phyloP scores from a whole-genome alignment of 1,140 invertebrate genomes.

The Drosophila ogumai region DNA sequence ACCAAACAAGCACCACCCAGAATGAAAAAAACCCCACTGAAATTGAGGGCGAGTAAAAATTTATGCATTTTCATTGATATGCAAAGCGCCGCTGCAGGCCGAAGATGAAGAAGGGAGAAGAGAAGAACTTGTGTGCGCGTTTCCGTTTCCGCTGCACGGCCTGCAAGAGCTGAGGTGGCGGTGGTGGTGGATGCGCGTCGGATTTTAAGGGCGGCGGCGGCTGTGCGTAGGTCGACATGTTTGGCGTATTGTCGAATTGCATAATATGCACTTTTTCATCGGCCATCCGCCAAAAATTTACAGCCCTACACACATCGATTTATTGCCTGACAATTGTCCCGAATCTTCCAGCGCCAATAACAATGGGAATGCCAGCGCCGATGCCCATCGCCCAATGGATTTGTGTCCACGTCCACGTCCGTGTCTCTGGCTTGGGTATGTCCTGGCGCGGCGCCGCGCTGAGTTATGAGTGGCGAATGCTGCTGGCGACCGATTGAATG shows the following conservation, averaged over 20 bases:
- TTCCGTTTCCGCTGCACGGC: conserved; percentile 75
- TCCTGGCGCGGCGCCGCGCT: conserved; percentile 43
- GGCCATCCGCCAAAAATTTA: conserved; percentile 83
- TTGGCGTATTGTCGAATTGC: conserved; percentile 83
- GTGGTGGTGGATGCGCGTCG: conserved; percentile 17
- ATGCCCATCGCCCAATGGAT: conserved; percentile 65
- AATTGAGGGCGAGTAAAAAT: conserved; percentile 69
- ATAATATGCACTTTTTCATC: conserved; percentile 84
- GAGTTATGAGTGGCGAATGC: conserved; percentile 69
- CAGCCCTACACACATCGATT: conserved; percentile 84
- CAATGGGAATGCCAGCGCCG: conserved; percentile 62
- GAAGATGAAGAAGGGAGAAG: conserved; percentile 68
- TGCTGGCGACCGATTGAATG: conserved; percentile 66
- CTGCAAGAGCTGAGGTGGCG: conserved; percentile 5
- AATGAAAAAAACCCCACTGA: conserved; percentile 28
- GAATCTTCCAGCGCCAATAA: conserved; percentile 60
- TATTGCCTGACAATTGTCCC: conserved; percentile 84
- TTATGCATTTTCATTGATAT: conserved; percentile 85
- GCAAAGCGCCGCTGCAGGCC: conserved; percentile 65
- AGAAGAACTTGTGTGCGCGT: conserved; percentile 75
- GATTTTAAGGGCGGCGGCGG: conserved; percentile 33
- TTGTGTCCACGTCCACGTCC: conserved; percentile 57
- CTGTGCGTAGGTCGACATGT: conserved; percentile 73
- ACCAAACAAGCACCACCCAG: conserved; percentile 48
- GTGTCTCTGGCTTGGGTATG: conserved; percentile 33